Base-by-base conservation (phyloP, 2,113 vertebrate species). In the Equus quagga region DNA sequence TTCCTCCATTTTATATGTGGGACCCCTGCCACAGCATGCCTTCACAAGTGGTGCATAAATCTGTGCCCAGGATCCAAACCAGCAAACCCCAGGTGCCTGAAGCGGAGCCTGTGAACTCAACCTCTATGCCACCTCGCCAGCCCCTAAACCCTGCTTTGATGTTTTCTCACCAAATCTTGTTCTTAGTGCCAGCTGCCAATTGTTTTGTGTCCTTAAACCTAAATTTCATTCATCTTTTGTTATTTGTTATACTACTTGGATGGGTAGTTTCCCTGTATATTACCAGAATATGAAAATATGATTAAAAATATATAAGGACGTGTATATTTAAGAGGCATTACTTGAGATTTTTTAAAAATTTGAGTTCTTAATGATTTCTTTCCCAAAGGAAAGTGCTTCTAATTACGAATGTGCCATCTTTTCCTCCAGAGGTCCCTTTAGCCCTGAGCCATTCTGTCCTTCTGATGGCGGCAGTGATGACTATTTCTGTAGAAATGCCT, bases 331-430 rank as follows among this genome's bases (percentile, higher is more conserved):
- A 89, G 49, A 58, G 36, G 72, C 60, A 67, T 96, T 95, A 78
- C 24, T 72, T 91, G 49, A 21, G 36, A 64, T 31, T 67, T 78
- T 64, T 54, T 46, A 6, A 19, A 62, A 91, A 49, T 73, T 89
- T 46, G 54, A 85, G 0, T 69, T 91, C 3, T 81, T 36, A 80
- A 62, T 79, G 73, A 67, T 69, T 91, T 93, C 26, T 60, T 94
- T 95, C 26, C 33, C 44, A 67, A 82, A 96, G 79, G 12, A 85
- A 97, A 86, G 93, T 56, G 17, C 31, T 41, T 93, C 24, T 94
- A 88, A 78, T 87, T 73, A 94, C 72, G 41, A 69, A 83, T 79
- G 5, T 62, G 23, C 82, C 26, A 62, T 44, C 14, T 79, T 70
- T 92, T 56, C 19, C 17, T n/a, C 12, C 4, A 65, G 73, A 82